Conservation (phyloP, 2,113 vertebrate species). For the Malurus alboscapulatus region DNA sequence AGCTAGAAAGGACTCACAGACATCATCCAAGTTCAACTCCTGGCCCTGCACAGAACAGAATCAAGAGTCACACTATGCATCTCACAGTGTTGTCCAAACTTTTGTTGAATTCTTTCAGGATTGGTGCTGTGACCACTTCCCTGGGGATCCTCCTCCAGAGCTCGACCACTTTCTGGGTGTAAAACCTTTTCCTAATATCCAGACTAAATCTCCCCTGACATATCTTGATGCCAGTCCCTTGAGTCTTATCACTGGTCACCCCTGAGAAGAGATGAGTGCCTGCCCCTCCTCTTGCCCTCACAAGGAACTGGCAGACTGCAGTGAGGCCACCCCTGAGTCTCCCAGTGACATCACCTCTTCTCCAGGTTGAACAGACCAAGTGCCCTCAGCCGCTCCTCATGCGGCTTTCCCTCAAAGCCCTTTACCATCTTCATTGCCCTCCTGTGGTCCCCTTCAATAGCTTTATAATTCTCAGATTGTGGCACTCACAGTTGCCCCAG, state of each 20-base stretch:
- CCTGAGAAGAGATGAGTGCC: background rate
- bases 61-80: background rate
- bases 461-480: background rate
- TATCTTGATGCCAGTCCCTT: background rate
- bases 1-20: background rate
- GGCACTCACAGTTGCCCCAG: background rate
- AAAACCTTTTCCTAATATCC: background rate
- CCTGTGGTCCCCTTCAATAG: background rate
- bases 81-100: background rate
- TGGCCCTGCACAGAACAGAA: background rate
- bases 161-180: fast-evolving
- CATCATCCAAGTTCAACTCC: background rate
- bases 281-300: background rate
- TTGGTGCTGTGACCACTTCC: background rate
- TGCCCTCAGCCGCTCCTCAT: fast-evolving
- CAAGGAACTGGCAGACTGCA: background rate
- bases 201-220: background rate
- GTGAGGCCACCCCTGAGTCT: background rate
- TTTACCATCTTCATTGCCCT: fast-evolving
- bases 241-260: background rate
- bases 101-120: background rate
- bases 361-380: background rate
- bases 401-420: background rate
- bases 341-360: too few species aligned
- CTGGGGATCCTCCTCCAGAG: background rate